Conservation (phyloP, 2,113 vertebrate species). For the Chloebia gouldiae region DNA sequence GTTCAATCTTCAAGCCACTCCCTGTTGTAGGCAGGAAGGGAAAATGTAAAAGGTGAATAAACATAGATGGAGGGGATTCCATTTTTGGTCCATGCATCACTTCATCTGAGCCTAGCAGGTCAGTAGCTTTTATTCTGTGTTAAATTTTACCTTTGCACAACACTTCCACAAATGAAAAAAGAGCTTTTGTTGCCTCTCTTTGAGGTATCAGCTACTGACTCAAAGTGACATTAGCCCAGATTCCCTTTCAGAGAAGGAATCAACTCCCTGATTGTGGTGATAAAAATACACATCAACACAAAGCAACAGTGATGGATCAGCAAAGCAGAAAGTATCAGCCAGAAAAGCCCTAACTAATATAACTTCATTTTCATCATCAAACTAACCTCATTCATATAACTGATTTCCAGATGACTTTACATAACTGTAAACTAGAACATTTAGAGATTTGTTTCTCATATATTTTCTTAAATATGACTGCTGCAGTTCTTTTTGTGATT, state of each 20-base stretch:
- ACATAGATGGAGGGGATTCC: background rate
- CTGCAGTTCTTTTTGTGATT: background rate
- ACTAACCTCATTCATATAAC: background rate
- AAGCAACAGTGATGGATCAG: background rate
- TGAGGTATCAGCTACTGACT: background rate
- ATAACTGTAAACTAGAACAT: background rate
- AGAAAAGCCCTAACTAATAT: background rate
- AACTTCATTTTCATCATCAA: background rate
- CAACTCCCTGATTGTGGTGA: background rate
- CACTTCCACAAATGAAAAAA: background rate
- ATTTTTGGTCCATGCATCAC: background rate
- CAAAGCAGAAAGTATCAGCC: background rate
- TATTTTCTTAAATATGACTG: background rate
- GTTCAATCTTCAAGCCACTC: background rate
- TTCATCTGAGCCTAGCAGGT: background rate
- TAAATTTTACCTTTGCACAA: background rate
- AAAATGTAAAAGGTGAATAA: background rate
- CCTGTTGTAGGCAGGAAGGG: background rate
- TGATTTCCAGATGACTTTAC: background rate
- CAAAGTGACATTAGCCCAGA: background rate
- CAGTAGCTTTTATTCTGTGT: background rate
- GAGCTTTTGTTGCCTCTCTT: background rate
- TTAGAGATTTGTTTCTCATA: background rate
- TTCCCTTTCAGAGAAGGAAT: background rate
- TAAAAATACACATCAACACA: background rate